Evolutionary conservation across 2,113 vertebrate species (phyloP).

Genomic region (Lonchura striata): DNA sequence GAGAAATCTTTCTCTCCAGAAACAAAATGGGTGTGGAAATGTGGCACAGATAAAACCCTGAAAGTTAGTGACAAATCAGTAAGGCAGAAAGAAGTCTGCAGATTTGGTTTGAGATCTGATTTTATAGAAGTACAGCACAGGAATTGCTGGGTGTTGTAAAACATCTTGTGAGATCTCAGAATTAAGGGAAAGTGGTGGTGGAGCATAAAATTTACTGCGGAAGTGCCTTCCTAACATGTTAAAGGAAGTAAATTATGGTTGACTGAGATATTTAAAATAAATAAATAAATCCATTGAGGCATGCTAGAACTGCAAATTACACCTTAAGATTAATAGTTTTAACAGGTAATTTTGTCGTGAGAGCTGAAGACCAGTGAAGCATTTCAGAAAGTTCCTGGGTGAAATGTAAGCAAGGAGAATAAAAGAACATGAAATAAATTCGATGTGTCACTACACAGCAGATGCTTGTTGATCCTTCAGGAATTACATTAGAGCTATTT

Average conservation of each 20-base stretch:
- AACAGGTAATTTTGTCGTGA: neutral
- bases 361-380: slow-evolving; percentile 39
- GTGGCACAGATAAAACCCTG: neutral
- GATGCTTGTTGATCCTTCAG: neutral
- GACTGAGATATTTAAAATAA: neutral
- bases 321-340: neutral
- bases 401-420: slow-evolving; percentile 10
- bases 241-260: neutral
- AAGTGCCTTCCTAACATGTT: neutral
- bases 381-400: slow-evolving; percentile 5
- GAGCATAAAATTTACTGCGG: neutral
- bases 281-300: neutral
- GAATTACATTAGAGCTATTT: neutral
- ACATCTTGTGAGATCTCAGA: neutral
- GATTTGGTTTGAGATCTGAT: neutral
- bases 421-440: neutral
- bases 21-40: neutral
- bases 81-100: neutral
- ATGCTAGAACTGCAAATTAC: neutral
- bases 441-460: neutral
- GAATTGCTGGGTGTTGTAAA: neutral
- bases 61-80: neutral
- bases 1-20: neutral
- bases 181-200: neutral
- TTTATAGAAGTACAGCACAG: neutral